Base-by-base conservation (phyloP, 2,113 vertebrate genomes). In the Leuciscus idus region DNA sequence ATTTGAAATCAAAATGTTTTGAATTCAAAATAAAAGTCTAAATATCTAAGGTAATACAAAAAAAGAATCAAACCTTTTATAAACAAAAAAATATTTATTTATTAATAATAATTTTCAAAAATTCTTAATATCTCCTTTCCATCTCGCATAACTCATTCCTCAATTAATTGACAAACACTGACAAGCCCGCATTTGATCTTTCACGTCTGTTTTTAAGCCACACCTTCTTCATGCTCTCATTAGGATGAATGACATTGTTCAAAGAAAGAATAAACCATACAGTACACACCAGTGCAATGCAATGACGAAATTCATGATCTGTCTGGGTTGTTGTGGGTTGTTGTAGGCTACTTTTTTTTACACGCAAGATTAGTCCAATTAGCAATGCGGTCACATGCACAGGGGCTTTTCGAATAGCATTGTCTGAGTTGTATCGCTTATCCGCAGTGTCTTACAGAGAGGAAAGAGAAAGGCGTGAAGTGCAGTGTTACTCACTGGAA, bases 381-480 rank as follows among this genome's bases (percentile, higher is more conserved):
- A 74, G 66, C 78, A 74, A 75, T 36, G 13, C 28, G 30, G 66
- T 81, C 55, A 50, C 15, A 13, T 50, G 78, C 5, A 7, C 48
- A 59, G 66, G 8, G 21, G 36, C 12, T 48, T 36, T 72, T 30
- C 6, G 11, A 50, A 57, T 6, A 50, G 39, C 59, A 39, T 82
- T 75, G 68, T 86, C 52, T 73, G 62, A 62, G 64, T 48, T 73
- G 55, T 72, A 33, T 59, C 62, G 11, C 36, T 86, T 81, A 61
- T 70, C 76, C 36, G 12, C 72, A 66, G 72, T 10, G 23, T 85
- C 48, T 79, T 78, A 43, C 26, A 33, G 17, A 62, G 26, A 50
- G 48, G n/a, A 52, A 75, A 62, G 72, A 48, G 39, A 76, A 33
- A 39, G n/a, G 62, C 75, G 26, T 70, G 48, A 61, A 59, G 75